Conservation (phyloP, 2,797 vertebrate species). For the Gambelia wislizenii region DNA sequence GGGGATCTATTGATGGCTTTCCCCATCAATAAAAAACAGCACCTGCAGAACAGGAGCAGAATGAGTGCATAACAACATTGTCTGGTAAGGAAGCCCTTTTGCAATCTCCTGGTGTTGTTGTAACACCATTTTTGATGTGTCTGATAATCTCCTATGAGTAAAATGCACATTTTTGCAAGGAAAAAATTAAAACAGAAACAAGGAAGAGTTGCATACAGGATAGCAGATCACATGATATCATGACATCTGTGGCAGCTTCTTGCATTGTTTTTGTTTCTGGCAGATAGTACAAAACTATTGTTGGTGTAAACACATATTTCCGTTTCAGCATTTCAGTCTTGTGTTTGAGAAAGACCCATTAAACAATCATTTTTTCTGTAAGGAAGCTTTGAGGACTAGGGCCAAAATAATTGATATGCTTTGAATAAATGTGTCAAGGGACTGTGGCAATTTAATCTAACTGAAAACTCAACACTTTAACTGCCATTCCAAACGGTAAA, state of each 20-base stretch:
- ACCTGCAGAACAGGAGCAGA: no score
- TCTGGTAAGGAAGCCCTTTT: no score
- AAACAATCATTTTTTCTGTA: slow-evolving; percentile 10
- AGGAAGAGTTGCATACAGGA: not conserved
- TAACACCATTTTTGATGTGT: no score
- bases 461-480: slow-evolving; percentile 23
- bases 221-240: not conserved
- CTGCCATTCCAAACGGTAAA: slow-evolving; percentile 28
- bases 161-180: not conserved
- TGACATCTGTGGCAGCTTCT: not conserved
- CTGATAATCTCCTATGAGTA: no score
- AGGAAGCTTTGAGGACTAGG: not conserved
- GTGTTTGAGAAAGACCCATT: slow-evolving; percentile 1
- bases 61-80: no score
- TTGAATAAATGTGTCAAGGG: slow-evolving; percentile 26
- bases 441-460: slow-evolving; percentile 12
- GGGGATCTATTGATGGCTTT: no score
- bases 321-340: not conserved
- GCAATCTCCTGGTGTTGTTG: no score
- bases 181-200: not conserved
- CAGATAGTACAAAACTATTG: not conserved
- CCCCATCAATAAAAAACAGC: no score
- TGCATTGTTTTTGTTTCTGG: not conserved
- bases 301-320: not conserved
- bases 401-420: slow-evolving; percentile 23